A percentile compares a stretch with the other conserved stretches of the same genome.
phyloP scores from a whole-genome alignment of 2,797 vertebrate species.

The Myripristis jacobus region DNA sequence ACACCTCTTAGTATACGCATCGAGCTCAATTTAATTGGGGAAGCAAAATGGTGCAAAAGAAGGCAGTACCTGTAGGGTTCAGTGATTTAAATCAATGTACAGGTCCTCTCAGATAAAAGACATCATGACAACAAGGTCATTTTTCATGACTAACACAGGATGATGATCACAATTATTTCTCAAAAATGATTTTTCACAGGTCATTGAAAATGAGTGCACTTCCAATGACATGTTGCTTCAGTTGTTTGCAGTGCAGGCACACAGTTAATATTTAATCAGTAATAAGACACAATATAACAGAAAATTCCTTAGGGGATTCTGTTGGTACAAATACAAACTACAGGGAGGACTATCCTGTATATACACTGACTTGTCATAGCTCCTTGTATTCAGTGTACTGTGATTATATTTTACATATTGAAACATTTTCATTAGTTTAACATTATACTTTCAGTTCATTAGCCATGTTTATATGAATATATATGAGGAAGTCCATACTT shows the following conservation, averaged over 20 bases:
- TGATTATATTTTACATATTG: neutral
- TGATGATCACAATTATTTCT: neutral
- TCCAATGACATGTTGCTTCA: neutral
- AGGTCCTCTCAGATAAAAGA: neutral
- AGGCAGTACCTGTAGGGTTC: neutral
- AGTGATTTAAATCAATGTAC: neutral
- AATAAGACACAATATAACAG: constrained; percentile 6
- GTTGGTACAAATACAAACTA: neutral
- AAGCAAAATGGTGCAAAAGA: neutral
- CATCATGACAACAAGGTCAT: neutral
- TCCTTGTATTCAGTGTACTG: neutral
- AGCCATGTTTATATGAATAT: neutral
- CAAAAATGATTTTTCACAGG: neutral
- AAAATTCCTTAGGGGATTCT: neutral
- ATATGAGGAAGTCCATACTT: constrained; percentile 60
- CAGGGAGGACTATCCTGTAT: neutral
- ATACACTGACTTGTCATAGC: neutral
- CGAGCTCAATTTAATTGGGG: neutral
- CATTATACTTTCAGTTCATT: neutral
- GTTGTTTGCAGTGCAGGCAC: neutral
- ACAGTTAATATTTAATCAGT: constrained; percentile 33
- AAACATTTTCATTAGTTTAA: neutral
- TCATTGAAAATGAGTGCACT: neutral
- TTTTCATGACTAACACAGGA: neutral
- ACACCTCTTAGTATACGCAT: neutral